phyloP scores from a whole-genome alignment of 1,140 invertebrate species.

The Drosophila murphyi region DNA sequence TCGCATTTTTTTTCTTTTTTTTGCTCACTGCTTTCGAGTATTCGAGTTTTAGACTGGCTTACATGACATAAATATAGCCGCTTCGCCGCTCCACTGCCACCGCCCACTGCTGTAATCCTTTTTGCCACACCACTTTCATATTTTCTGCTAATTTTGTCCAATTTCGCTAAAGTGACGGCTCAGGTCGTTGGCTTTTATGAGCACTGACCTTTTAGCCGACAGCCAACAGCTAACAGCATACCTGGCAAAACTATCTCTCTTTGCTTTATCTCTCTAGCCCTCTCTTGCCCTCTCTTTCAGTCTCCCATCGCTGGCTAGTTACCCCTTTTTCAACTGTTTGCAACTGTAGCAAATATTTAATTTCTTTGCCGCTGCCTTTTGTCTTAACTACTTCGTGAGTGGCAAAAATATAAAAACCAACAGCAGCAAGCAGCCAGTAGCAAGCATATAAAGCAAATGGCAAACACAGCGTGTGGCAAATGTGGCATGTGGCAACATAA shows the following conservation, averaged over 20 bases:
- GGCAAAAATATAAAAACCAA: slow-evolving; percentile 2
- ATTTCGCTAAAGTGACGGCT: slow-evolving; percentile 52
- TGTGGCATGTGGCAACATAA: slow-evolving; percentile 10
- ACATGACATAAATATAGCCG: background rate
- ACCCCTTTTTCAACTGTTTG: background rate
- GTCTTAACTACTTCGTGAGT: slow-evolving; percentile 39
- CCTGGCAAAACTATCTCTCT: slow-evolving; percentile 5
- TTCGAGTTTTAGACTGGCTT: slow-evolving; percentile 1
- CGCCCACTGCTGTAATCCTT: background rate
- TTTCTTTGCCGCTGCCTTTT: slow-evolving; percentile 46
- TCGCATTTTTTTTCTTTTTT: slow-evolving; percentile 1
- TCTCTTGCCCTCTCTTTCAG: background rate
- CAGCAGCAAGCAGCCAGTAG: slow-evolving; percentile 11
- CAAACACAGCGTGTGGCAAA: slow-evolving; percentile 1
- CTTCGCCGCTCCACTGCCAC: slow-evolving; percentile 5
- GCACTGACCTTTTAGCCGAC: slow-evolving; percentile 18
- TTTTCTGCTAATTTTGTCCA: slow-evolving; percentile 73
- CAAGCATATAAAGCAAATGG: slow-evolving; percentile 5
- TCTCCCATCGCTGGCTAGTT: background rate
- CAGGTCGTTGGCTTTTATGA: slow-evolving; percentile 54
- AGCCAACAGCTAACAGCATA: slow-evolving; percentile 15
- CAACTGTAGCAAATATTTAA: slow-evolving; percentile 49
- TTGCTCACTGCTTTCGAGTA: slow-evolving; percentile 4
- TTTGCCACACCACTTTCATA: background rate
- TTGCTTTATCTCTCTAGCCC: background rate